Evolutionary conservation across 1,140 invertebrate species (phyloP), one percentile per base, ranked within the genome.

Genomic region (Scaptomyza montana): DNA sequence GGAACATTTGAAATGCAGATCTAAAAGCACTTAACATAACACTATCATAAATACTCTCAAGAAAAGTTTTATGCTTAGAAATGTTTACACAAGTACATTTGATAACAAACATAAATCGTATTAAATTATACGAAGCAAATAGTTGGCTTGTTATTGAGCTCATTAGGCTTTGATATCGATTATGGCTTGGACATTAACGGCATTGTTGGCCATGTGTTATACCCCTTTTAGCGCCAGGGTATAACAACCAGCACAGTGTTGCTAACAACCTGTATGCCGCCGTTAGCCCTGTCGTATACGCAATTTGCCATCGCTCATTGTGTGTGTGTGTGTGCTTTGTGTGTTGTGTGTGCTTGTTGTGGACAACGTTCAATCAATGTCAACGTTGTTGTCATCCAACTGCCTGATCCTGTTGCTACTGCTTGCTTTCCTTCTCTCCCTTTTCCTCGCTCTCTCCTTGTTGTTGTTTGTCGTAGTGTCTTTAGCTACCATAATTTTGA

Each of bases 351-450:
- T 76, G 69, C 78, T 81, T 74, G 74, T 66, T 76, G 84, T 82
- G 82, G 73, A 77, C 84, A 89, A 77, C 84, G 79, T 87, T 87
- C 82, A 77, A 87, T 87, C 82, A 87, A 79, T 87, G 82, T 89
- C 82, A 89, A 73, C 72, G 64, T 68, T 59, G 66, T 74, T 82
- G 82, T 79, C 76, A 67, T 65, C 46, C 79, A 56, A 55, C 72
- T 66, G 63, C 21, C 45, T 64, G 66, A 56, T 64, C 59, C 56
- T 67, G 46, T 55, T 86, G 74, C 74, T 74, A 66, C 70, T 66
- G 61, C 74, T 9, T 5, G 12, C n/a, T n/a, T 41, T 66, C 33
- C 39, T 60, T 72, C 39, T 54, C 68, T 55, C 16, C 16, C 16
- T 16, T 16, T 16, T 16, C 16, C 41, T 65, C 33, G 25, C 46